Base-by-base conservation (phyloP, 1,140 invertebrate genomes). In the Andrena cerasifolii region DNA sequence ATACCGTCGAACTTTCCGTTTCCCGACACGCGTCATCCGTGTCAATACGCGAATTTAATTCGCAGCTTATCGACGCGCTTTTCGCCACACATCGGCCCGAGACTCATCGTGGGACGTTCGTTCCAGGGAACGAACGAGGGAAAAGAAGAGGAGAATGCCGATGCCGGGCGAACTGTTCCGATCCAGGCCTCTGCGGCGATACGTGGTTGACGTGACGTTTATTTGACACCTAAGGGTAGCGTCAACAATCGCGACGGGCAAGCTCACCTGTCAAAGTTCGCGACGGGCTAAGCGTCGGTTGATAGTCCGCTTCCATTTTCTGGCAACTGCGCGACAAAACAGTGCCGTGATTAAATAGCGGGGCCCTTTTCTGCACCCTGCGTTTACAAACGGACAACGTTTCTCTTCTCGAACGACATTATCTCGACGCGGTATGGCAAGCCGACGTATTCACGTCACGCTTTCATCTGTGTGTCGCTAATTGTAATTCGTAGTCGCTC, bases 271-370 rank as follows among this genome's bases (percentile, higher is more conserved):
- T 90, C 86, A 90, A 88, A 83, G 82, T 85, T 85, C 88, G 87
- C 65, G 88, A 86, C 45, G 88, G 89, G 81, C 88, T 90, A 70
- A 85, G 79, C 85, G 89, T 90, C 82, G 89, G 79, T 88, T 90
- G 89, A 81, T 89, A 90, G 73, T 89, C 86, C 66, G 89, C 87
- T 88, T 90, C 88, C 89, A 90, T 90, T 75, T 85, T 86, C 40
- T 51, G 53, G 49, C 36, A 72, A 70, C 54, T 47, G 54, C 63
- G n/a, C 63, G 63, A 49, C 16, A 33, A 40, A 49, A 51, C 58
- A 53, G 56, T 43, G 53, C 72, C 70, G 28, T 33, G 54, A 40
- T 49, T 21, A n/a, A 62, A 65, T 49, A 65, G 53, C 49, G 54
- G 49, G 36, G 28, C 4, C 16, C 28, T 26, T 45, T 47, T n/a